Evolutionary conservation across 1,140 invertebrate species (phyloP).

Genomic region (Tribolium castaneum): DNA sequence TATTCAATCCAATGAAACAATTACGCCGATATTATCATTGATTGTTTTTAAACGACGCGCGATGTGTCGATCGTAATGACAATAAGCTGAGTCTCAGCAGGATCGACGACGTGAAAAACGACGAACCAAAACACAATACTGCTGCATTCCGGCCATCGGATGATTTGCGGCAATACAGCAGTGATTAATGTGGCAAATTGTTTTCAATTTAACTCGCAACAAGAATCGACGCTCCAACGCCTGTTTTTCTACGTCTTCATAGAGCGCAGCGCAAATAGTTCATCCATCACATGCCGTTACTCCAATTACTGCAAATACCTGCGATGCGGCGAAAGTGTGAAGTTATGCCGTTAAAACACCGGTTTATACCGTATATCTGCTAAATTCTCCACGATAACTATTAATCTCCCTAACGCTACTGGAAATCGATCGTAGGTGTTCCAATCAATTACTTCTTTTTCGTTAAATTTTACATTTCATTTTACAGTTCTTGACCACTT

Average conservation of each 20-base stretch:
- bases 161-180: slow-evolving; percentile 28
- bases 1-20: slow-evolving; percentile 50
- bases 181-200: slow-evolving; percentile 36
- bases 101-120: slow-evolving; percentile 33
- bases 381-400: slow-evolving; percentile 12
- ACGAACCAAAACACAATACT: slow-evolving; percentile 6
- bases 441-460: background rate
- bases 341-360: slow-evolving; percentile 29
- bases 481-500: too few relatives aligned
- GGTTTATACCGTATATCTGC: slow-evolving; percentile 26
- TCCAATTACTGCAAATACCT: slow-evolving; percentile 31
- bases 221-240: slow-evolving; percentile 13
- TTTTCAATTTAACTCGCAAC: slow-evolving; percentile 20
- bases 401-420: slow-evolving; percentile 19
- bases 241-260: slow-evolving; percentile 38
- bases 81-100: slow-evolving; percentile 1
- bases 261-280: slow-evolving; percentile 17
- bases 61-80: slow-evolving; percentile 14
- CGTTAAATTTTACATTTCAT: too few relatives aligned
- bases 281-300: slow-evolving; percentile 39
- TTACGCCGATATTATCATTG: slow-evolving; percentile 50
- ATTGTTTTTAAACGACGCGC: slow-evolving; percentile 47
- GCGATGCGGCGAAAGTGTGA: slow-evolving; percentile 18
- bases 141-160: slow-evolving; percentile 7
- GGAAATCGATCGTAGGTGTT: background rate